phyloP scores from a whole-genome alignment of 2,113 vertebrate species.

The Camelus bactrianus region DNA sequence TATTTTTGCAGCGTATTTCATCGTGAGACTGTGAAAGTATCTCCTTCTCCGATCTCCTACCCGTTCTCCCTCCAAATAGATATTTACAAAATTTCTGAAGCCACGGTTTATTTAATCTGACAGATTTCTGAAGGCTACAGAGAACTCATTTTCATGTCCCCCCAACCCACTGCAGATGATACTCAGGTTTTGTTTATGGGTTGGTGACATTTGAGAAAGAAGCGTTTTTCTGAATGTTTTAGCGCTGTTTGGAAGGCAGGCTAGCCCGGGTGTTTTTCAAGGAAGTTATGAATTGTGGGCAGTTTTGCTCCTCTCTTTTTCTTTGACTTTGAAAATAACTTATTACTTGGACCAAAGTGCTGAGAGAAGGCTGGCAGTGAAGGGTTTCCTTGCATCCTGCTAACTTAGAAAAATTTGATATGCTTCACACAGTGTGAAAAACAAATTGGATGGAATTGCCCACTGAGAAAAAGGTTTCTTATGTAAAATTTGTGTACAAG shows the following conservation, averaged over 20 bases:
- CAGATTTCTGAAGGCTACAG: constrained; percentile 11
- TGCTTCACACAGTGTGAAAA: constrained; percentile 57
- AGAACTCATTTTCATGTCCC: constrained; percentile 28
- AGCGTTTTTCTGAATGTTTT: constrained; percentile 32
- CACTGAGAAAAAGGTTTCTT: neutral
- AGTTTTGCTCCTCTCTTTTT: constrained; percentile 48
- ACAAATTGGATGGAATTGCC: constrained; percentile 42
- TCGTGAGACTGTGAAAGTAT: constrained; percentile 52
- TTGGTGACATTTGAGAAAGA: constrained; percentile 45
- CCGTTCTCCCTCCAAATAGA: neutral
- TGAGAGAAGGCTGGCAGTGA: neutral
- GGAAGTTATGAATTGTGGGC: constrained; percentile 62
- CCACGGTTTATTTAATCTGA: constrained; percentile 54
- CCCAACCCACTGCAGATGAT: neutral
- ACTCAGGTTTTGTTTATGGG: constrained; percentile 26
- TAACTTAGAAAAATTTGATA: constrained; percentile 66
- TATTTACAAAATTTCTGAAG: constrained; percentile 47
- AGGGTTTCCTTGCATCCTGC: constrained; percentile 61
- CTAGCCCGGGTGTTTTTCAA: constrained; percentile 54
- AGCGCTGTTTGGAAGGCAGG: constrained; percentile 26
- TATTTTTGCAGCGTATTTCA: constrained; percentile 59
- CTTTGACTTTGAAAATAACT: constrained; percentile 72
- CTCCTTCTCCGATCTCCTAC: neutral
- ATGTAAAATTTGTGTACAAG: constrained; percentile 9
- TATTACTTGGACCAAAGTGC: constrained; percentile 56